A percentile compares a stretch with the other conserved stretches of the same genome.
phyloP scores from a whole-genome alignment of 2,797 vertebrate genomes.

The Gymnopithys bicolor region DNA sequence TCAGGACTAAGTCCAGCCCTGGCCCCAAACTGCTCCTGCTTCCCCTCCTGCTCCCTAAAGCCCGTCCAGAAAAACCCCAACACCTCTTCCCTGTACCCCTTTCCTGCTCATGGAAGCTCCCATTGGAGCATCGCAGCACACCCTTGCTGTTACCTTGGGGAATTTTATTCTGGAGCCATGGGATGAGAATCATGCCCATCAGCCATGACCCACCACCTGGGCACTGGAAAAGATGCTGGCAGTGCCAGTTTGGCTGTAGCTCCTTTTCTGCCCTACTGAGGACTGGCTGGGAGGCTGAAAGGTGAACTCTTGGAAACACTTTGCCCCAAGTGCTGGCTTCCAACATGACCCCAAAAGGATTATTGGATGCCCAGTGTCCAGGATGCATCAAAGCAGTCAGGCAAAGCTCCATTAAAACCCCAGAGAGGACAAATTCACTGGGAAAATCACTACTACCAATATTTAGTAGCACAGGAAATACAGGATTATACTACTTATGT shows the following conservation, averaged over 20 bases:
- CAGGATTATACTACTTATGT: background rate
- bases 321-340: background rate
- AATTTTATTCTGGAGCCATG: background rate
- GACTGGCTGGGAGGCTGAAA: background rate
- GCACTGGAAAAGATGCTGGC: background rate
- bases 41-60: background rate
- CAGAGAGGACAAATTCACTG: background rate
- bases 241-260: background rate
- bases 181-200: background rate
- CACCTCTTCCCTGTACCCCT: no score
- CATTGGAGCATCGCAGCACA: background rate
- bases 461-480: background rate
- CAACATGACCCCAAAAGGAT: background rate
- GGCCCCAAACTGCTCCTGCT: background rate
- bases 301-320: background rate
- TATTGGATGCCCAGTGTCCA: background rate
- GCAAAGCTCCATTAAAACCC: background rate
- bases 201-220: accelerated
- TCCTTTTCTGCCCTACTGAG: background rate
- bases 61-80: background rate
- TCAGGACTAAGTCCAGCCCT: background rate
- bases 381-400: background rate
- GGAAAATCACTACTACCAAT: background rate
- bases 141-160: background rate
- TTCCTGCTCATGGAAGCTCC: background rate